Base-by-base conservation (phyloP, 2,888 invertebrate species). In the Zele albiditarsus region DNA sequence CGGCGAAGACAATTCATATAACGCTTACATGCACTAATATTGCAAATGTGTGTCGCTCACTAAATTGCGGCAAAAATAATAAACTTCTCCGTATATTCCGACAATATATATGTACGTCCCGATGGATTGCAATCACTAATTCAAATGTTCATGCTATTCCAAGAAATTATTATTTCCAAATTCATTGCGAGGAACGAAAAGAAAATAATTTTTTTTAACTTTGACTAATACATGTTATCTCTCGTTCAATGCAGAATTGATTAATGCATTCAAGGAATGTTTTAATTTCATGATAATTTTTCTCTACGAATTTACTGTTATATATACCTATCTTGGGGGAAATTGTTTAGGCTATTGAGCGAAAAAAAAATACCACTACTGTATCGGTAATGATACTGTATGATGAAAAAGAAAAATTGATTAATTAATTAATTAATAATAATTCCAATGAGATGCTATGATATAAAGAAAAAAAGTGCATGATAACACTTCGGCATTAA, bases 381-480 rank as follows among this genome's bases (percentile, higher is more conserved):
- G 53, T 20, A 53, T 53, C 53, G 53, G 53, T 53, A 53, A 20
- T 53, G 53, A 53, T 53, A 53, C 53, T 53, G 53, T 53, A 46
- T n/a, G 16, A 46, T 33, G 8, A 38, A 12, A 38, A 12, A 8
- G 12, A 12, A 38, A 12, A 46, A 42, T 4, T 46, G 10, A 16
- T 46, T 46, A 46, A 46, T 46, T n/a, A 62, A 10, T 16, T 31
- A 31, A n/a, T n/a, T n/a, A n/a, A n/a, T n/a, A n/a, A 31, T 31
- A 31, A 62, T 62, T 33, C 63, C 63, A 23, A 33, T 38, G n/a
- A 38, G 31, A 28, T 31, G 31, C 62, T 62, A 33, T 53, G n/a
- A 53, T 20, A 53, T 20, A 8, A 46, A 53, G 20, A 53, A 23
- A 8, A 46, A n/a, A 28, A 28, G 16, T 14, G n/a, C 38, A 20